Base-by-base conservation (phyloP, 1,140 invertebrate genomes). In the Caenorhabditis briggsae region DNA sequence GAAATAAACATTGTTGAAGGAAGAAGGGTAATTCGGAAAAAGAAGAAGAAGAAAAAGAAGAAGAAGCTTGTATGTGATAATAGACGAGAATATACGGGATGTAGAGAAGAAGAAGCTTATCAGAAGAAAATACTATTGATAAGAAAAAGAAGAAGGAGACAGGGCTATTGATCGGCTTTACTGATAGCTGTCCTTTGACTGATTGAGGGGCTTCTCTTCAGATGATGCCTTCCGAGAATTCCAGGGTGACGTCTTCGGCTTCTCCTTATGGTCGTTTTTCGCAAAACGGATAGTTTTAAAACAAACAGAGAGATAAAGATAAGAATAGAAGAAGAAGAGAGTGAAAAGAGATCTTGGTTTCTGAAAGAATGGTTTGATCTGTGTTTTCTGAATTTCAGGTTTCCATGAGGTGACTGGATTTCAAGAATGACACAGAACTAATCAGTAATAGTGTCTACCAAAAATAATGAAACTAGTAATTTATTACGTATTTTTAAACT, bases 121-220 rank as follows among this genome's bases (percentile, higher is more conserved):
- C 46, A 70, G 46, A 41, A 70, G 16, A n/a, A 33, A 33, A 33
- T 33, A 33, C 33, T 1, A 33, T 33, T 33, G 33, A 33, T 33
- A 33, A 33, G 33, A 33, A 70, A 70, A 23, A 64, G 59, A 64
- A 33, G 59, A 11, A 25, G 56, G 56, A 16, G 56, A 59, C 56
- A n/a, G 41, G 41, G 64, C 64, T 70, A 70, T 70, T 33, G 64
- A 70, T 70, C 64, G 64, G 33, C 64, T 43, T 43, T 16, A 70
- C 16, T 70, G 64, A 70, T 70, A 70, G 64, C 64, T 70, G 64
- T 70, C 64, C 64, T 70, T 70, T 70, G 41, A 70, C 59, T 64
- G 59, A 64, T 58, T 58, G n/a, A 20, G n/a, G 3, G 16, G 56
- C 16, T 20, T 70, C n/a, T n/a, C 33, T 46, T 70, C 41, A 33